Percentiles rank a stretch among this genome's conserved stretches.
Conservation (phyloP, 2,888 invertebrate species). For the Drosophila infuscata region DNA sequence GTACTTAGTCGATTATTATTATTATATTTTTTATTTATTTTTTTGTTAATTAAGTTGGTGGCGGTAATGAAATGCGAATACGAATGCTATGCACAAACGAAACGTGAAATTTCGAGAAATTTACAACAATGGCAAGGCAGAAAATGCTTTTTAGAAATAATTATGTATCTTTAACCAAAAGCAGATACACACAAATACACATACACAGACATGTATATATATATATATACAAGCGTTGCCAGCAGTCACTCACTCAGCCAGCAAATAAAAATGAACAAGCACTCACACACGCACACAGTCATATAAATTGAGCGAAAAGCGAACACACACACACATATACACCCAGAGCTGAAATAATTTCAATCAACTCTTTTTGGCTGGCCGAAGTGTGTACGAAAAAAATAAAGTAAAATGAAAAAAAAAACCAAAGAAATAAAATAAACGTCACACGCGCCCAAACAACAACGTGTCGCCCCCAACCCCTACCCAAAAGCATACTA, state of each 20-base stretch:
- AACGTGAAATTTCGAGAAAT: slow-evolving; percentile 80
- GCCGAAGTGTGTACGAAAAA: slow-evolving; percentile 37
- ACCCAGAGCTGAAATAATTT: slow-evolving; percentile 69
- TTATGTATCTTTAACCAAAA: slow-evolving; percentile 82
- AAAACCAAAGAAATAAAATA: slow-evolving; percentile 56
- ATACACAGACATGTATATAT: background rate
- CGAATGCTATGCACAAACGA: slow-evolving; percentile 37
- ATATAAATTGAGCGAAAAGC: slow-evolving; percentile 48
- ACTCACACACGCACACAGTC: slow-evolving; percentile 33
- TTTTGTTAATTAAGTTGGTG: slow-evolving; percentile 43
- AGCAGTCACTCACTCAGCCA: slow-evolving; percentile 61
- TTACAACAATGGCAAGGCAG: slow-evolving; percentile 83
- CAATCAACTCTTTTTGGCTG: slow-evolving; percentile 77
- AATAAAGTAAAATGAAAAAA: slow-evolving; percentile 25
- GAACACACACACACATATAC: slow-evolving; percentile 34
- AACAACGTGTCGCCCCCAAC: slow-evolving; percentile 47
- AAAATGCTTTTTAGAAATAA: slow-evolving; percentile 84
- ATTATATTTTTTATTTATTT: slow-evolving; percentile 7
- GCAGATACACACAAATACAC: slow-evolving; percentile 58
- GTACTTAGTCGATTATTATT: slow-evolving; percentile 6
- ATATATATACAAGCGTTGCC: slow-evolving; percentile 17
- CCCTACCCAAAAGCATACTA: slow-evolving; percentile 24
- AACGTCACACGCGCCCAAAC: slow-evolving; percentile 74
- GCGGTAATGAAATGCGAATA: slow-evolving; percentile 48
- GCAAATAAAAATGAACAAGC: slow-evolving; percentile 63